Evolutionary conservation across 2,113 vertebrate species (phyloP).

Genomic region (Albula glossodonta): DNA sequence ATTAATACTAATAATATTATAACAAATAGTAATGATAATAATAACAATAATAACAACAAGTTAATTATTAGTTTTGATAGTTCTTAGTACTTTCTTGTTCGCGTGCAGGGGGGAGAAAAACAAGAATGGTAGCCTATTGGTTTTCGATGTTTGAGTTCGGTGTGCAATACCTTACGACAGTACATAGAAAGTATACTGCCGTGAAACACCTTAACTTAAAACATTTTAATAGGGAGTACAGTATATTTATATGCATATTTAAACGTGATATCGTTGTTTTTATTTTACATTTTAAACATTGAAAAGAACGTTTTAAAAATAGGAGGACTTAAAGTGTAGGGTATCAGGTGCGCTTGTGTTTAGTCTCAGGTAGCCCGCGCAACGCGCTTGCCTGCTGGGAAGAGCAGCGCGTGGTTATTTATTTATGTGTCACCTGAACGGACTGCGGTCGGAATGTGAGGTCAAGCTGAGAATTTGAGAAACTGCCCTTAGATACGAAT

Average conservation of each 20-base stretch:
- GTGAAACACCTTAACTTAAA: background rate
- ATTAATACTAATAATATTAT: no score
- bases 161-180: no score
- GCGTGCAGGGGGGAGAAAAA: no score
- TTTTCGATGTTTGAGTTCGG: no score
- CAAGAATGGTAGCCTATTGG: no score
- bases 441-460: constrained; percentile 15
- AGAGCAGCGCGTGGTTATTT: constrained; percentile 58
- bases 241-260: no score
- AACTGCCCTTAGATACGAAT: background rate
- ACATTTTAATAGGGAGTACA: background rate
- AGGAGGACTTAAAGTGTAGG: constrained; percentile 20
- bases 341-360: constrained; percentile 54
- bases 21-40: background rate
- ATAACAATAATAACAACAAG: background rate
- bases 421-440: constrained; percentile 72
- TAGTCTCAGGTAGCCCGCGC: constrained; percentile 14
- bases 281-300: background rate
- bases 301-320: background rate
- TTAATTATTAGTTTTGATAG: no score
- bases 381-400: constrained; percentile 52
- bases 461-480: background rate
- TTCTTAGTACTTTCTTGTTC: no score
- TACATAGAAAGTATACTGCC: no score
- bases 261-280: no score